Conservation (phyloP, 2,113 vertebrate species). For the Rhinolophus ferrumequinum region DNA sequence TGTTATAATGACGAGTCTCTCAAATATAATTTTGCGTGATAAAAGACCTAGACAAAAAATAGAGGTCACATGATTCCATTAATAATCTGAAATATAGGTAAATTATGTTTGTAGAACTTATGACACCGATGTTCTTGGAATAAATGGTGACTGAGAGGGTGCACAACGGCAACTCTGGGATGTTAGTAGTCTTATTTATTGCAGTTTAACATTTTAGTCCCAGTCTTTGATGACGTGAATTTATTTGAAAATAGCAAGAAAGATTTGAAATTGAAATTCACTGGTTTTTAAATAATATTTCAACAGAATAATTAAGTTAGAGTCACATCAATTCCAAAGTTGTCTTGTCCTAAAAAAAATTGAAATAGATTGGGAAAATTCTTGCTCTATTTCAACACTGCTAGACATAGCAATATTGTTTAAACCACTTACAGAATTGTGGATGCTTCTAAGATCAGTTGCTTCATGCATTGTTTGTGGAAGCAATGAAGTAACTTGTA, state of each 20-base stretch:
- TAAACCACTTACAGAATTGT: neutral
- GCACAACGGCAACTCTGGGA: rapidly evolving
- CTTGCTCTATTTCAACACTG: neutral
- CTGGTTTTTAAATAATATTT: neutral
- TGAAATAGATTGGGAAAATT: neutral
- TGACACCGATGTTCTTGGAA: neutral
- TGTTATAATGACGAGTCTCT: neutral
- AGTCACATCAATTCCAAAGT: neutral
- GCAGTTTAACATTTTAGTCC: neutral
- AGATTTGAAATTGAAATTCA: neutral
- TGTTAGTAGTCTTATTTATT: neutral
- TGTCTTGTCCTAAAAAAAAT: neutral
- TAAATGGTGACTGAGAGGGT: rapidly evolving
- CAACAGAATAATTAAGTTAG: neutral
- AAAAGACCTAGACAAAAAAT: neutral
- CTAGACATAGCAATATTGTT: neutral
- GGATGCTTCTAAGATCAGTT: neutral
- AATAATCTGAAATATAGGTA: neutral
- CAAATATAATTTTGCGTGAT: neutral
- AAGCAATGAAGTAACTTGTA: neutral
- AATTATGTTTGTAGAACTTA: neutral
- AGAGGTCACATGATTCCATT: neutral
- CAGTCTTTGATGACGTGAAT: neutral
- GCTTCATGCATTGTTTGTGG: neutral
- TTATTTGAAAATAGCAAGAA: neutral